A percentile compares a stretch with the other conserved stretches of the same genome.
Evolutionary conservation across 2,888 invertebrate genomes (phyloP).

Genomic region (Cyrtodaria siliqua): DNA sequence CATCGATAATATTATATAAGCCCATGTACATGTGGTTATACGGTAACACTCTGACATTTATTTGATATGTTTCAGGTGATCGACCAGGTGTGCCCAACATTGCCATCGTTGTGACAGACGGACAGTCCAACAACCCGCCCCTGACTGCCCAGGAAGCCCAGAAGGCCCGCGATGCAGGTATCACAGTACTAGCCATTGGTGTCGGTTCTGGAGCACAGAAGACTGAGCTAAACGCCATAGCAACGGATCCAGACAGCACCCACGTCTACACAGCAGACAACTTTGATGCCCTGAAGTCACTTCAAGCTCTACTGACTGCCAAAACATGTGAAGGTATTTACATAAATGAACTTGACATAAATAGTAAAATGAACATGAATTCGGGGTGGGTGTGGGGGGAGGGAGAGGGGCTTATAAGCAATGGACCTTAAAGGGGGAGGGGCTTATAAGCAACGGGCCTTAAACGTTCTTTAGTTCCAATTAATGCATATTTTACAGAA

Average conservation of each 20-base stretch:
- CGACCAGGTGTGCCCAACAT: conserved; percentile 75
- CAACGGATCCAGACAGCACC: conserved; percentile 77
- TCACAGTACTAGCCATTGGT: conserved; percentile 76
- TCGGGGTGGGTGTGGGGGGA: no score
- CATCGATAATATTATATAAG: no score
- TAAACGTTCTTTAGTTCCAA: no score
- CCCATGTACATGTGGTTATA: no score
- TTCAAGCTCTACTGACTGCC: conserved; percentile 70
- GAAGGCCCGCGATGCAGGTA: conserved; percentile 66
- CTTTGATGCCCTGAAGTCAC: conserved; percentile 75
- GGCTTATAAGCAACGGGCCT: no score
- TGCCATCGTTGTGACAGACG: conserved; percentile 78
- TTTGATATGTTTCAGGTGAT: conserved; percentile 56
- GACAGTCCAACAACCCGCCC: conserved; percentile 69
- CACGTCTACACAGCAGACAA: conserved; percentile 79
- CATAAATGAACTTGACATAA: no score
- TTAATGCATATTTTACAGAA: no score
- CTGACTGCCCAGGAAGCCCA: conserved; percentile 67
- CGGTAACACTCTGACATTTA: no score
- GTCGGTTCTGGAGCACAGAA: conserved; percentile 70
- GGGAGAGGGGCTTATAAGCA: no score
- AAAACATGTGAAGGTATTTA: conserved; percentile 77
- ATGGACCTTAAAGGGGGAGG: no score
- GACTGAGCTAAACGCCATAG: conserved; percentile 73
- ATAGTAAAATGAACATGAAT: no score